Base-by-base conservation (phyloP, 2,888 invertebrate species). In the Auanema sp. region DNA sequence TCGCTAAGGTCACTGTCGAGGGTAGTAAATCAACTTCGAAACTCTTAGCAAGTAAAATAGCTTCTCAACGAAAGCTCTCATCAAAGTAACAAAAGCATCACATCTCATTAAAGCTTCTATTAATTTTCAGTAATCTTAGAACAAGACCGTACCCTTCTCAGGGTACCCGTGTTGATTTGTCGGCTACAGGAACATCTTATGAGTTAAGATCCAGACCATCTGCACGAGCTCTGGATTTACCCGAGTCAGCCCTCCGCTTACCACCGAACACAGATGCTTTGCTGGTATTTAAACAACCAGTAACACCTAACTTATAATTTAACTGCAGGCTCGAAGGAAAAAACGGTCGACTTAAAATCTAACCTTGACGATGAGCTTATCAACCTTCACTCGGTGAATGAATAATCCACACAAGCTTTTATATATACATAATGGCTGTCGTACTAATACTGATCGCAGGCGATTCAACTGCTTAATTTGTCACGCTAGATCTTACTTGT, bases 81-180 rank as follows among this genome's bases (percentile, higher is more conserved):
- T 52, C 10, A 52, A 41, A 14, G 24, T 57, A 33, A 33, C 33
- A 33, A 33, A 5, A 33, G 33, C 33, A 33, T 33, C 3, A 5
- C 8, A 8, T 33, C 4, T 33, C 8, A 33, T 5, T 47, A 5
- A 47, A 47, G 47, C 16, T 3, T 21, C 6, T 16, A 5, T 47
- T 5, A 6, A 14, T 25, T 55, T 55, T 24, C 51, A 65, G 60
- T 16, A 65, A 51, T n/a, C 61, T 74, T 40, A 33, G 33, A 33
- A 66, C 67, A 8, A 66, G 72, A 21, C 75, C 76, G 6, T 75
- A 75, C 56, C 76, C 76, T 1, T 65, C 72, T 3, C 57, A 53
- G 8, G 74, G 74, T 11, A 67, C 72, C 18, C 60, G 72, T n/a
- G 67, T 76, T 2, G 75, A 76, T 50, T 52, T 76, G 58, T 65